Conservation (phyloP, 2,888 invertebrate genomes). For the Drosophila cognata region DNA sequence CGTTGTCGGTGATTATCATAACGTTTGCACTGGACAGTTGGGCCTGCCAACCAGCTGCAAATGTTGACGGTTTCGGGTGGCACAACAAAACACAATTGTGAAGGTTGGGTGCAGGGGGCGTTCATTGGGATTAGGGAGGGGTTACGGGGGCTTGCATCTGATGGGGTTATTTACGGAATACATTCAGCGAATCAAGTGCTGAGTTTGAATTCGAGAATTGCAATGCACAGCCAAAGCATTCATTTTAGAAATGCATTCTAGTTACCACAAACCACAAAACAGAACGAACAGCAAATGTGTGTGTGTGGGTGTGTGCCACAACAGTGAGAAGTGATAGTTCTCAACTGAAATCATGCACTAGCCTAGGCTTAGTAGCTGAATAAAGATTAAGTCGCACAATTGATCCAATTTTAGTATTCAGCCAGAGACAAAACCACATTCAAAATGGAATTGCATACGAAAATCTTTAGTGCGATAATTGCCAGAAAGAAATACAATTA, state of each 20-base stretch:
- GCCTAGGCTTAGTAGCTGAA: neutral
- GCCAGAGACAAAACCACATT: neutral
- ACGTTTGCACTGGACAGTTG: constrained; percentile 52
- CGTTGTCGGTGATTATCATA: constrained; percentile 75
- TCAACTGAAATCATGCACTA: neutral
- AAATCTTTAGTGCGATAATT: neutral
- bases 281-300: constrained; percentile 31
- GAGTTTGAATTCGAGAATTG: constrained; percentile 30
- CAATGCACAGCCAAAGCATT: constrained; percentile 36
- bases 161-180: constrained; percentile 22
- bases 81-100: constrained; percentile 71
- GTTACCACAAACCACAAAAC: constrained; percentile 54
- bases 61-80: constrained; percentile 67
- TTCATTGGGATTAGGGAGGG: neutral
- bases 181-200: constrained; percentile 45
- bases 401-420: neutral
- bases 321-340: neutral
- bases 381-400: neutral
- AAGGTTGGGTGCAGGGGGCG: neutral
- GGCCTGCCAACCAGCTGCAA: constrained; percentile 50
- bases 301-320: neutral
- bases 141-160: neutral
- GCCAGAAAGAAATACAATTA: neutral
- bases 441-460: neutral
- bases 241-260: constrained; percentile 49